These are phyloP conservation scores for Gallinago undulata DNA, from an alignment of 2,113 vertebrate species.

Conservation along the genomic window DNA sequence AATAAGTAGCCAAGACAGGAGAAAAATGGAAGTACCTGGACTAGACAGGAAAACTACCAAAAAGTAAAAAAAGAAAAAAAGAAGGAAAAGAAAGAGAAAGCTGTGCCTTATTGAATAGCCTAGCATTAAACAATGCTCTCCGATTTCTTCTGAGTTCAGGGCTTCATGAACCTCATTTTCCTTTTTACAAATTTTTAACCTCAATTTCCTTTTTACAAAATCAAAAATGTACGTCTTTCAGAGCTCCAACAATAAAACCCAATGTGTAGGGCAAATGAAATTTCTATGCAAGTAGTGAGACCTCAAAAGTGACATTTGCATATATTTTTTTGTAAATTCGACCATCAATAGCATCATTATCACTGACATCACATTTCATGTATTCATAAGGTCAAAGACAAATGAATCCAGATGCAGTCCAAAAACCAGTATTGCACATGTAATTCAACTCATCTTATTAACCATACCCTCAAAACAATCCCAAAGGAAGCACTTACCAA, in stretches of 20 bases:
- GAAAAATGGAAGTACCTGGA: not conserved
- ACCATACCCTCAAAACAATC: not conserved
- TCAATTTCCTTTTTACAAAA: not conserved
- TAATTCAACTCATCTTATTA: not conserved
- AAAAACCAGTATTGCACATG: not conserved
- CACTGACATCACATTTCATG: fast-evolving
- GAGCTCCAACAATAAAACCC: not conserved
- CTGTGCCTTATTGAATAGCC: not conserved
- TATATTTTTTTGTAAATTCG: not conserved
- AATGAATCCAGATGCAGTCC: not conserved
- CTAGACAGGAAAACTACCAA: not conserved
- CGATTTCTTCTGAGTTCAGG: not conserved
- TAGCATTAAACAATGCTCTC: not conserved
- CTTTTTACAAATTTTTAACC: not conserved
- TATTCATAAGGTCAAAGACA: not conserved
- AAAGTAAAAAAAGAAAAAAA: no score
- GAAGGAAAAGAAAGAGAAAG: not conserved
- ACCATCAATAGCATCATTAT: not conserved
- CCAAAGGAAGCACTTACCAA: not conserved
- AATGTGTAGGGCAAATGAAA: not conserved
- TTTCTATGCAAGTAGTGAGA: not conserved
- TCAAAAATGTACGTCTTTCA: not conserved
- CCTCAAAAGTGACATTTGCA: not conserved
- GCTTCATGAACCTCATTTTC: not conserved
- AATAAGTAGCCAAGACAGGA: not conserved